Percentiles rank a stretch among this genome's conserved stretches.
Evolutionary conservation across 2,797 vertebrate genomes (phyloP).

Genomic region (Morelia viridis): DNA sequence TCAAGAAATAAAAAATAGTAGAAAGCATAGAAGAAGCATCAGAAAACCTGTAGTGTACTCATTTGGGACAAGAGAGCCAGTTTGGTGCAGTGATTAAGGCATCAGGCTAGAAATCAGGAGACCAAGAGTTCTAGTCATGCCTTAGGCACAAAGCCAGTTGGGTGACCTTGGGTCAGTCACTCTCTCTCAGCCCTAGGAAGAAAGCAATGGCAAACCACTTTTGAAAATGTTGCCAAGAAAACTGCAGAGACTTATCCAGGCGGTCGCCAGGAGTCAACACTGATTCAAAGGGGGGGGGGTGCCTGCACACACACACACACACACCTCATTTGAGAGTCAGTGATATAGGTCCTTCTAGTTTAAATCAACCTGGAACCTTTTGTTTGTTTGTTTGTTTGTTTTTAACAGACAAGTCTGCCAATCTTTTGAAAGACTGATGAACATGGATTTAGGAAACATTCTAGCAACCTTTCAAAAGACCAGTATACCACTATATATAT

Average conservation of each 20-base stretch:
- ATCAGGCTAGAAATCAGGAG: neutral
- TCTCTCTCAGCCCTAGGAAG: neutral
- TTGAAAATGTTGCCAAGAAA: neutral
- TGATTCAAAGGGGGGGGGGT: no score
- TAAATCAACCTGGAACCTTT: neutral
- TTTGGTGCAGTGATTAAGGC: neutral
- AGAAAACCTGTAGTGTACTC: neutral
- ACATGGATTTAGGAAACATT: neutral
- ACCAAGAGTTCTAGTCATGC: neutral
- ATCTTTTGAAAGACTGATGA: neutral
- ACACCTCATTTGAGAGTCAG: neutral
- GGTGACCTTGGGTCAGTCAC: neutral
- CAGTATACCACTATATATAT: neutral
- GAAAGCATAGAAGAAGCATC: neutral
- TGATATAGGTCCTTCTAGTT: neutral
- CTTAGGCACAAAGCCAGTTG: neutral
- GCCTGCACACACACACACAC: neutral
- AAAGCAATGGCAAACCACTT: neutral
- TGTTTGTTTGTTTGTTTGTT: neutral
- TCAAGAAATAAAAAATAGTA: neutral
- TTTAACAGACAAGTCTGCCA: neutral
- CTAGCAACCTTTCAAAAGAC: neutral
- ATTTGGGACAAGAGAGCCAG: neutral
- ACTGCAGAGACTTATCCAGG: neutral
- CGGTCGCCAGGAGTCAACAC: neutral